Conservation (phyloP, 2,888 invertebrate genomes). For the Dryomyza anilis region DNA sequence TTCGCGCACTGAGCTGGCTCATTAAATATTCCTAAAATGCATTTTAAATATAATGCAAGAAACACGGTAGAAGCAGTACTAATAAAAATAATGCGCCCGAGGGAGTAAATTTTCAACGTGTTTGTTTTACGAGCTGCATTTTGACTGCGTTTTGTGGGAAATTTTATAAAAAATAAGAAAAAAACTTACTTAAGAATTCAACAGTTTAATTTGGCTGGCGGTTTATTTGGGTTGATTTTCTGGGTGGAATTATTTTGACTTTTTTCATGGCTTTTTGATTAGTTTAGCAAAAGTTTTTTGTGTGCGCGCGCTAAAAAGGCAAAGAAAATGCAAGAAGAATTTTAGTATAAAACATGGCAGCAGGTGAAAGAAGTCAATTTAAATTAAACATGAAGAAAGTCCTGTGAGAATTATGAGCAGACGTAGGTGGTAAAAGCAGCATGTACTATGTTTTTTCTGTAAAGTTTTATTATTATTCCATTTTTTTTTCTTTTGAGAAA, state of each 20-base stretch:
- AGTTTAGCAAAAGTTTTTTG: constrained; percentile 24
- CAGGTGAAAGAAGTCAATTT: constrained; percentile 14
- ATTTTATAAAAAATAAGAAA: neutral
- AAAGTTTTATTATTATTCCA: neutral
- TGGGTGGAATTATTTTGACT: neutral
- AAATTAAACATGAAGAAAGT: constrained; percentile 23
- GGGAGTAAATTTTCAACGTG: constrained; percentile 15
- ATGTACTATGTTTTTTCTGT: neutral
- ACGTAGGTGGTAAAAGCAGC: neutral
- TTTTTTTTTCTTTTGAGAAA: neutral
- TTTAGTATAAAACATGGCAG: too few relatives aligned
- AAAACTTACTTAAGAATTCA: constrained; percentile 22
- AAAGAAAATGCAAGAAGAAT: neutral
- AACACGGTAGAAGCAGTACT: neutral
- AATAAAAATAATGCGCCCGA: neutral
- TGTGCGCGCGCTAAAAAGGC: neutral
- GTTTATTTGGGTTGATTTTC: too few relatives aligned
- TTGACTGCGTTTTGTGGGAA: neutral
- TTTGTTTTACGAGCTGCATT: constrained; percentile 22
- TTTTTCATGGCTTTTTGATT: constrained; percentile 27
- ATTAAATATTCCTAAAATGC: constrained; percentile 23
- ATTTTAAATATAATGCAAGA: constrained; percentile 22
- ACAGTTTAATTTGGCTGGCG: constrained; percentile 12
- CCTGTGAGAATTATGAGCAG: neutral
- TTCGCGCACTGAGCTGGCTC: neutral